Evolutionary conservation across 2,113 vertebrate species (phyloP).

Genomic region (Pachypanchax playfairii): DNA sequence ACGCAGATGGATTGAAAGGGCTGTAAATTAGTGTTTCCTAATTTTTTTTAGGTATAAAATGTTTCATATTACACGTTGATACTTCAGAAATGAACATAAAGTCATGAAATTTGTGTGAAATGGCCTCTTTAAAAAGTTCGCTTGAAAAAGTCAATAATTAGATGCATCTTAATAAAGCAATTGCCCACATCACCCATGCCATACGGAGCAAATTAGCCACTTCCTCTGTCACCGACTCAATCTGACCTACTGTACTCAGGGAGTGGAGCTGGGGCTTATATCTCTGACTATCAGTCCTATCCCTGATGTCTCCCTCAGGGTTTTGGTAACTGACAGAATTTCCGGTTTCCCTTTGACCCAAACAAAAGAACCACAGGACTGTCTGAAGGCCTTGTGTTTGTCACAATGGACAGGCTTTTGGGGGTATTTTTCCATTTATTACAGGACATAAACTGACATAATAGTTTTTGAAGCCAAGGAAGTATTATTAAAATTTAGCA

Average conservation of each 20-base stretch:
- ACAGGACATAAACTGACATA: slow-evolving; percentile 70
- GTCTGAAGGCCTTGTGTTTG: slow-evolving; percentile 60
- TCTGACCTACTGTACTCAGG: slow-evolving; percentile 20
- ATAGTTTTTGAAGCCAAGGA: no score
- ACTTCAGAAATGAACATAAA: no score
- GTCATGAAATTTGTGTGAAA: no score
- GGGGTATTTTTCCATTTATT: slow-evolving; percentile 69
- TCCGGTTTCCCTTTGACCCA: slow-evolving; percentile 27
- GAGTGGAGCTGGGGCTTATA: slow-evolving; percentile 32
- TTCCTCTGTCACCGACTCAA: slow-evolving; percentile 25
- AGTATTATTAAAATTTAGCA: no score
- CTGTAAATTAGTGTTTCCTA: no score
- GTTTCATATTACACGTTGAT: no score
- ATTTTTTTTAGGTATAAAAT: no score
- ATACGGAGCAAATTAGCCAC: slow-evolving; percentile 9
- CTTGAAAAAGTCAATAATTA: no score
- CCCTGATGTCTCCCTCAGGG: slow-evolving; percentile 36
- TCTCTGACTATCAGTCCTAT: slow-evolving; percentile 52
- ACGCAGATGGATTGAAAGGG: no score
- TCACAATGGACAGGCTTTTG: slow-evolving; percentile 67
- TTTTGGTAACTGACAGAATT: slow-evolving; percentile 43
- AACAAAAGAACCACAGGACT: slow-evolving; percentile 48
- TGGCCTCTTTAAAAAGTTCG: no score
- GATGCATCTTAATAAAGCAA: no score
- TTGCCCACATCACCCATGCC: slow-evolving; percentile 2